A percentile compares a stretch with the other conserved stretches of the same genome.
These are phyloP conservation scores for Acinonyx jubatus DNA, from an alignment of 2,113 vertebrate species.

Conservation along the genomic window DNA sequence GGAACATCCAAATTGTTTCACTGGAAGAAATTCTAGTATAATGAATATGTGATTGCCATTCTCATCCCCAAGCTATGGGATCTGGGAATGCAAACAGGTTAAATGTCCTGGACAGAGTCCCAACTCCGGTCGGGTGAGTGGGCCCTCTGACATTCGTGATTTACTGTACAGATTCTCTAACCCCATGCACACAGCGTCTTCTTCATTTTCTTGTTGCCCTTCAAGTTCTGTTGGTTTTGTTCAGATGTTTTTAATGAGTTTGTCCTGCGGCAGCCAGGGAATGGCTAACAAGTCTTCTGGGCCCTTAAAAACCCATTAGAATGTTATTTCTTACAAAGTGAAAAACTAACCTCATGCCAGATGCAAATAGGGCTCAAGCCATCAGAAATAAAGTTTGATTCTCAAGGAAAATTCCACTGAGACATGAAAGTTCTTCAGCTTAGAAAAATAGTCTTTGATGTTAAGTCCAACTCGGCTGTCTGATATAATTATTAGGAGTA, in stretches of 20 bases:
- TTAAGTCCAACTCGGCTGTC: conserved; percentile 40
- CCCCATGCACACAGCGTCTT: conserved; percentile 44
- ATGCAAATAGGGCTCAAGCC: conserved; percentile 79
- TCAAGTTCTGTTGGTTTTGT: conserved; percentile 80
- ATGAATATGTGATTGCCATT: neutral
- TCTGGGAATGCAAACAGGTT: neutral
- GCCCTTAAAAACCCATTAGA: conserved; percentile 81
- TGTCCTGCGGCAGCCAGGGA: conserved; percentile 80
- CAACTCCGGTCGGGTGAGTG: neutral
- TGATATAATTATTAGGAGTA: conserved; percentile 61
- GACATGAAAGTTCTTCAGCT: conserved; percentile 77
- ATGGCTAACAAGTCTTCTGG: conserved; percentile 80
- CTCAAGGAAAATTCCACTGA: conserved; percentile 74
- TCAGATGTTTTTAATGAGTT: conserved; percentile 83
- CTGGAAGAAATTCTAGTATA: conserved; percentile 35
- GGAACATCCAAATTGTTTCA: conserved; percentile 52
- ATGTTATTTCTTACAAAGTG: conserved; percentile 82
- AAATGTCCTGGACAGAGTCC: neutral
- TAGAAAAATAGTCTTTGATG: conserved; percentile 75
- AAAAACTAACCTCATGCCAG: conserved; percentile 81
- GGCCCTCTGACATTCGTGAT: neutral
- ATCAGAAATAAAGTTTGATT: conserved; percentile 80
- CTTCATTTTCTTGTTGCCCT: conserved; percentile 77
- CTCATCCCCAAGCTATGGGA: neutral
- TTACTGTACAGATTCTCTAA: neutral